Percentiles rank a stretch among this genome's conserved stretches.
phyloP scores from a whole-genome alignment of 2,888 invertebrate species.

The Pseudococcus longispinus region DNA sequence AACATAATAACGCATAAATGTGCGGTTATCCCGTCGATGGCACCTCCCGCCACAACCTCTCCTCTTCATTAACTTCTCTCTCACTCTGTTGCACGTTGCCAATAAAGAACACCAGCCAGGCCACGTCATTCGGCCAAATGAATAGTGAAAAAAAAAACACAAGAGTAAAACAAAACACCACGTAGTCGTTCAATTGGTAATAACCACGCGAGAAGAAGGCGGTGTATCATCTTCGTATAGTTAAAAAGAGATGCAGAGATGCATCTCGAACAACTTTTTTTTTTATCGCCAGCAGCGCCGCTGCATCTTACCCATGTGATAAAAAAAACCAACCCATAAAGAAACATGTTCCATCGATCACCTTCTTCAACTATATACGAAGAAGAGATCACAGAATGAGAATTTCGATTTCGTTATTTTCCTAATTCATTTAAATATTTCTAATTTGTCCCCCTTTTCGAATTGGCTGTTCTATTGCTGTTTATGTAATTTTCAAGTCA shows the following conservation, averaged over 20 bases:
- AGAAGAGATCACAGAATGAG: neutral
- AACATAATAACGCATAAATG: constrained; percentile 13
- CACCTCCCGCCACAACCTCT: constrained; percentile 1
- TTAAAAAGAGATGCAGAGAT: neutral
- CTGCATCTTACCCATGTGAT: neutral
- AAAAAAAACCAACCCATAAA: neutral
- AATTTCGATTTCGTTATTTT: neutral
- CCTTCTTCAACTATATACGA: neutral
- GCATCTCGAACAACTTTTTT: neutral
- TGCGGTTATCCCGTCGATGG: neutral
- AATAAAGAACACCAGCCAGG: neutral
- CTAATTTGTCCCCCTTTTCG: neutral
- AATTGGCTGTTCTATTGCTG: neutral
- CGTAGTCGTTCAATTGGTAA: constrained; percentile 25
- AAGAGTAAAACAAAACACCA: neutral
- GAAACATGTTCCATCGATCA: neutral
- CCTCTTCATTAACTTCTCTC: neutral
- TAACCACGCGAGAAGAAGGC: neutral
- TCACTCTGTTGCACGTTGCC: neutral
- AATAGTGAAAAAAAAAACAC: neutral
- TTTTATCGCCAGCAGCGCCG: neutral
- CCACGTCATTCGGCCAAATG: constrained; percentile 13
- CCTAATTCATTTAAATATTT: neutral
- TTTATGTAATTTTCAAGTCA: neutral
- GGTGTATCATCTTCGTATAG: neutral